Conservation (phyloP, 2,888 invertebrate genomes). For the Biston betularia region DNA sequence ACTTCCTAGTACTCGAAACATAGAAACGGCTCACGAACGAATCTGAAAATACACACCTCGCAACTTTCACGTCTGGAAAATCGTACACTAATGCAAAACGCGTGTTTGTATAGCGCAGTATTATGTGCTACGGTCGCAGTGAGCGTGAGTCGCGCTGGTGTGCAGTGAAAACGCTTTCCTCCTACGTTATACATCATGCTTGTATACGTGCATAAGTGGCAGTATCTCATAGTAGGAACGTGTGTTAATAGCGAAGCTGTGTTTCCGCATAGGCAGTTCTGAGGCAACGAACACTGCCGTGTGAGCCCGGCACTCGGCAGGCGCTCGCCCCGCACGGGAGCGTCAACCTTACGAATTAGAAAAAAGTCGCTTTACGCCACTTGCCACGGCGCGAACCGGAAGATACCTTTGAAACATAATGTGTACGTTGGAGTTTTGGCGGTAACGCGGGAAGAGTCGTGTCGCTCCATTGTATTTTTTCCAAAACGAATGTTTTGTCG, state of each 20-base stretch:
- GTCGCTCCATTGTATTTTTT: no score
- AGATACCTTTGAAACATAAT: conserved; percentile 47
- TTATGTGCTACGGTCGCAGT: conserved; percentile 46
- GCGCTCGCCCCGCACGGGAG: conserved; percentile 74
- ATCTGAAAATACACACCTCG: conserved; percentile 68
- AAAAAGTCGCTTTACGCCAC: conserved; percentile 75
- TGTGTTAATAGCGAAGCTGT: conserved; percentile 83
- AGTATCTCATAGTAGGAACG: conserved; percentile 83
- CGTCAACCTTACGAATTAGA: conserved; percentile 85
- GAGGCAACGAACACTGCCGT: conserved; percentile 75
- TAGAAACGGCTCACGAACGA: conserved; percentile 78
- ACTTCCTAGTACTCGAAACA: conserved; percentile 73
- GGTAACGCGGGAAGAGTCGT: no score
- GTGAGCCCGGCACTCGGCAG: conserved; percentile 69
- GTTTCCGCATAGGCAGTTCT: conserved; percentile 84
- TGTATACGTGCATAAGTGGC: conserved; percentile 74
- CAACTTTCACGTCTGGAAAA: conserved; percentile 72
- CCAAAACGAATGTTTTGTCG: no score
- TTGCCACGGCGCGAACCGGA: conserved; percentile 55
- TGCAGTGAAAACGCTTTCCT: conserved; percentile 77
- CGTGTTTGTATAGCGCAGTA: conserved; percentile 60
- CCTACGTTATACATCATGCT: conserved; percentile 57
- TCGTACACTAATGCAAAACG: conserved; percentile 69
- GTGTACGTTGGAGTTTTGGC: no score
- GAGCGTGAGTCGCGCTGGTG: conserved; percentile 49